Base-by-base conservation (phyloP, 2,113 vertebrate species). In the Jacana jacana region DNA sequence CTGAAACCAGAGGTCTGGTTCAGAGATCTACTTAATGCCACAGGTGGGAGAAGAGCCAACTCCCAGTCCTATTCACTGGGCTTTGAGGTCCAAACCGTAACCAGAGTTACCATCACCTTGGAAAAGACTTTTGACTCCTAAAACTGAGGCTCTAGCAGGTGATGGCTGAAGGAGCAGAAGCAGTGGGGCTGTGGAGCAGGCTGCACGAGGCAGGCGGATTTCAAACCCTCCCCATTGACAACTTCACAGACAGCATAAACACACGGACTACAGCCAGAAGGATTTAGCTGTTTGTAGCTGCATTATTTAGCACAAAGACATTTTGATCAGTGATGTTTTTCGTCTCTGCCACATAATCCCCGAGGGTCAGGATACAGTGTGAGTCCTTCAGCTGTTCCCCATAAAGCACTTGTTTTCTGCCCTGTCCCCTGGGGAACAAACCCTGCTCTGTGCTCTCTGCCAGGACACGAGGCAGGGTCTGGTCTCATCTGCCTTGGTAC, bases 291-390 rank as follows among this genome's bases (percentile, higher is more conserved):
- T 44, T 68, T 2, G 3, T 11, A 81, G 69, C 57, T 35, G 52
- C 60, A 35, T 72, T 69, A 39, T 9, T 44, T 58, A 49, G 40
- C 68, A 87, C 3, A 33, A 69, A 80, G 70, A 69, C 23, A 22
- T 54, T 72, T 61, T 33, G 17, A 66, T 37, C 57, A 72, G 3
- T 5, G 51, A 58, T 4, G 17, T 13, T 55, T 63, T 40, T 63
- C 5, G 0, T 44, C 40, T 69, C 55, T 63, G 69, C 23, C 69
- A 24, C 35, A 8, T 1, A 2, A 7, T 42, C 35, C 69, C 31
- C 40, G 20, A 1, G 3, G 28, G 60, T 18, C 30, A 60, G n/a
- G 60, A 48, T 11, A 54, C 0, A 2, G 42, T 1, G 0, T 0
- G 3, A 85, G 35, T 60, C 52, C 60, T 76, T 57, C 69, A 76